Base-by-base conservation (phyloP, 2,113 vertebrate genomes). In the Varanus komodoensis region DNA sequence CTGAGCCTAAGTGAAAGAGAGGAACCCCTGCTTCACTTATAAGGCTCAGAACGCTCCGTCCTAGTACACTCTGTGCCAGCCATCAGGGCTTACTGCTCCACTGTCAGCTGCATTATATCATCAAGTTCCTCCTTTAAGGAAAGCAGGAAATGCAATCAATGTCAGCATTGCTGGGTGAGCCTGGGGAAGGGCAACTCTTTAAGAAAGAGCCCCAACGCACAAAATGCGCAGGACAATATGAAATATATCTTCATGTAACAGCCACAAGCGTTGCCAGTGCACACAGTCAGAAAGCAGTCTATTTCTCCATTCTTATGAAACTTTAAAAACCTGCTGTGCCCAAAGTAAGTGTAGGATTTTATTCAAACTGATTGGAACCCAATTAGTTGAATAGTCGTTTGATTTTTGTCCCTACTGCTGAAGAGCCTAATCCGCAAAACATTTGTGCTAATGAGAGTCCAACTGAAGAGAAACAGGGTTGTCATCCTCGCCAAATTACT, bases 291-390 rank as follows among this genome's bases (percentile, higher is more conserved):
- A 21, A 48, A 88, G 74, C 25, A 32, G 8, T 17, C n/a, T 52
- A n/a, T 29, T 82, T 74, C 61, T 1, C 29, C 25, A 83, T 52
- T 82, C 34, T 83, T 67, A 73, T 82, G 68, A 89, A 89, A 61
- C 23, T 29, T 89, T 9, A 61, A 73, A 27, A 71, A 61, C 44
- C n/a, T 54, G 19, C n/a, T 57, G 68, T 73, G 79, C 67, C 67
- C 27, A 7, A 25, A 73, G 64, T 57, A 54, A 82, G 52, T 61
- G 34, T 82, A 17, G 79, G 67, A 74, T 89, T 89, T 61, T 89
- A 74, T 89, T 82, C 68, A 82, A 89, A 82, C 52, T 82, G 54
- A 73, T 89, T 74, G 73, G 80, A 82, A 82, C 52, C 52, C 88
- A 87, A 90, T 3, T 69, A 81, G 89, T 64, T 0, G n/a, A 90